A percentile compares a stretch with the other conserved stretches of the same genome.
Conservation (phyloP, 1,140 invertebrate genomes). For the Tetraneura akinire region DNA sequence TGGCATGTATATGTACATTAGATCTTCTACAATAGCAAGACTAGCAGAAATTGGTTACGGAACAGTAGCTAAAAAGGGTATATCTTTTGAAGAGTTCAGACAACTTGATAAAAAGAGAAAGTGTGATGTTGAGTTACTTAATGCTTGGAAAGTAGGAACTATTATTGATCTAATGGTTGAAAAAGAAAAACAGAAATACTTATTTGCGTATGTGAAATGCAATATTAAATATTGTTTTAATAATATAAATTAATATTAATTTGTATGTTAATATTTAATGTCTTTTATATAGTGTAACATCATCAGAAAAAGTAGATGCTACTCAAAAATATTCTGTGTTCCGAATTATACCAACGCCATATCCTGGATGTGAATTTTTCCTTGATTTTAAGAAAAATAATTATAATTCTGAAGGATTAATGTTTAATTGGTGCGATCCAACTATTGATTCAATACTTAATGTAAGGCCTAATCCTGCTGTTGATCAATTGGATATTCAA, state of each 20-base stretch:
- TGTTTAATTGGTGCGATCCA: conserved; percentile 78
- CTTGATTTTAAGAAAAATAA: conserved; percentile 72
- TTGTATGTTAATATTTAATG: conserved; percentile 52
- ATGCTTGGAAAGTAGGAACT: conserved; percentile 71
- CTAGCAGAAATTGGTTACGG: conserved; percentile 76
- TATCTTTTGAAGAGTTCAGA: conserved; percentile 62
- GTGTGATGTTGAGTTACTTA: conserved; percentile 75
- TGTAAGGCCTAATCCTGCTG: conserved; percentile 68
- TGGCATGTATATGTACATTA: conserved; percentile 47
- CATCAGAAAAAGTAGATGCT: conserved; percentile 85
- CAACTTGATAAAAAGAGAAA: conserved; percentile 70
- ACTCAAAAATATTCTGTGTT: conserved; percentile 78
- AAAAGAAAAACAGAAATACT: conserved; percentile 85
- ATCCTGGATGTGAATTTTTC: conserved; percentile 85
- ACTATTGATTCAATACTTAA: conserved; percentile 73
- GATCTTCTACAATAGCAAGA: conserved; percentile 70
- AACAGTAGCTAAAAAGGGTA: conserved; percentile 59
- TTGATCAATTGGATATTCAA: conserved; percentile 66
- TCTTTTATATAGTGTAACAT: conserved; percentile 74
- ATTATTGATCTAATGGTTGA: conserved; percentile 88
- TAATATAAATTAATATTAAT: not conserved
- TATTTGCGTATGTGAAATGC: conserved; percentile 70
- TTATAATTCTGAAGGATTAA: conserved; percentile 69
- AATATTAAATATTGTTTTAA: not conserved
- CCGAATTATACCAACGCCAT: conserved; percentile 75